Evolutionary conservation across 92 coral and sea anemone species (phyloP), one percentile per base, ranked within the genome.

Genomic region (Phymanthus crucifer): DNA sequence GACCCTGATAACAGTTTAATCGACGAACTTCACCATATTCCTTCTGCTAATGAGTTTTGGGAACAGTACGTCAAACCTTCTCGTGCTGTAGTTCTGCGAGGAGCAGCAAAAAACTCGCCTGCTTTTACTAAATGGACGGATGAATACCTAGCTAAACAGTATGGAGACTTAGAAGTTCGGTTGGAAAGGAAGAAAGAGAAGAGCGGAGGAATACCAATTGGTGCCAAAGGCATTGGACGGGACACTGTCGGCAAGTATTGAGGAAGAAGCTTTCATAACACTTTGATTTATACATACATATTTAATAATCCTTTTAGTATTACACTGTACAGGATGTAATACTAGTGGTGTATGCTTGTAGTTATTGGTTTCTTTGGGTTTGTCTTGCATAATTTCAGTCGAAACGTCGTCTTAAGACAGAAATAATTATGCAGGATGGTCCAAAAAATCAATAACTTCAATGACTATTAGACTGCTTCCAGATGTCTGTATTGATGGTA

Each of bases 111-210:
- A 74, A 89, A 88, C 54, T 83, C 90, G 19, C 84, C 79, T 43
- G 98, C 95, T n/a, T 91, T 93, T 47, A 78, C 86, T 0, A 64
- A 77, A 43, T 93, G 98, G 98, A 93, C 98, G 0, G 95, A 93
- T 43, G 83, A 86, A 12, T 93, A 91, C 54, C 38, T 93, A 40
- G 87, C 84, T 31, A 80, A 91, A 26, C 79, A 84, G 34, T 93
- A 77, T 78, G 91, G 93, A 3, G 85, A 89, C 27, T 86, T 93
- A 40, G 98, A 89, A 79, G 95, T 93, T 78, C 86, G 98, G 4
- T 87, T 93, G 13, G 98, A 93, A 61, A 84, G 82, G 36, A 93
- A 93, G 74, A 89, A 76, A 29, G 98, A 94, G 57, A 94, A 89
- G 31, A 89, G 93, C 10, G 89, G 92, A 0, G 75, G 32, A 71